Base-by-base conservation (phyloP, 2,888 invertebrate species). In the Rapana venosa region DNA sequence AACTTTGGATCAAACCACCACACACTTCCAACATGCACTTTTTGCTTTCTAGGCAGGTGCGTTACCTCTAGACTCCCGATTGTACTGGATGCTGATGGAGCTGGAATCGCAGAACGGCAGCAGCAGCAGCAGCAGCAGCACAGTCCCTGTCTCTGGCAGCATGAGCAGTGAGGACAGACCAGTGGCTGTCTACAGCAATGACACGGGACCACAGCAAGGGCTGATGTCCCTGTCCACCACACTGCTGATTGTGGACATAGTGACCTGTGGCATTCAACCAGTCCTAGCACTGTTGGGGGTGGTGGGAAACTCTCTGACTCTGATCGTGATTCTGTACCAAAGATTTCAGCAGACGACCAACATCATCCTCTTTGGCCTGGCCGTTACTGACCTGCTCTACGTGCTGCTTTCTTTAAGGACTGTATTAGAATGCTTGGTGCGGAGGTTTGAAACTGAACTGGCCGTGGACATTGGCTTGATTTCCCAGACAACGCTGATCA, bases 331-430 rank as follows among this genome's bases (percentile, higher is more conserved):
- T 30, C 20, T 22, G 79, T 81, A 58, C 47, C 61, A 47, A 26
- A 81, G 79, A 2, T 30, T 56, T 61, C 81, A n/a, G 56, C 79
- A 83, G 81, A 47, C 47, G 47, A 83, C 81, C 26, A 83, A 20
- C 81, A 83, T 83, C 47, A 83, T 83, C 30, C 61, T 56, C 17
- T 32, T 88, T 15, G 88, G 74, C 17, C 30, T 77, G 56, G 30
- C 81, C 26, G 26, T 83, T 13, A 26, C 81, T 22, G 81, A 83
- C 26, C 81, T 83, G 81, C 22, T 36, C 26, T 83, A 83, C 81
- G 81, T 83, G 22, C 26, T 83, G 47, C 17, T 47, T 22, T 22
- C 22, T 8, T 1, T 47, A 20, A 47, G 47, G 36, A 30, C 36
- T 0, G 26, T 30, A 11, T 1, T 83, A 22, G 81, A 83, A 22